Conservation (phyloP, 2,113 vertebrate species). For the Oostethus manadensis region DNA sequence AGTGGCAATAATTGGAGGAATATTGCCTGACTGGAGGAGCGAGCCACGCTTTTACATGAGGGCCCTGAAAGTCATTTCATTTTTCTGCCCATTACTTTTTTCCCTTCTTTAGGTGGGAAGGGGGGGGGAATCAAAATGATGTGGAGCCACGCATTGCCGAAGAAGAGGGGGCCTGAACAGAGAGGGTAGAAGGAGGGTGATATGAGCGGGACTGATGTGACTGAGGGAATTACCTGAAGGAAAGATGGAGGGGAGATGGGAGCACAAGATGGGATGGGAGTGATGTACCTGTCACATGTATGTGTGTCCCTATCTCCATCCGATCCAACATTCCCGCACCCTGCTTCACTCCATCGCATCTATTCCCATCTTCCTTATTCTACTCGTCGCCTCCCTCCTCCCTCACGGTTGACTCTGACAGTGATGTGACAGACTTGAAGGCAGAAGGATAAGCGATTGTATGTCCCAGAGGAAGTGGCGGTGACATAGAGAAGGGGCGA, state of each 20-base stretch:
- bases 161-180: constrained; percentile 14
- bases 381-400: constrained; percentile 5
- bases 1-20: constrained; percentile 68
- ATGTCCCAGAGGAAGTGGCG: constrained; percentile 62
- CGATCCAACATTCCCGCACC: constrained; percentile 28
- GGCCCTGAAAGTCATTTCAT: constrained; percentile 67
- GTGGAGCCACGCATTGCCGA: constrained; percentile 54
- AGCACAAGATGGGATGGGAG: constrained; percentile 29
- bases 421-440: constrained; percentile 73
- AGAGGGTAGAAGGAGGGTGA: constrained; percentile 28
- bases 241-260: constrained; percentile 27
- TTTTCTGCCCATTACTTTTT: constrained; percentile 72
- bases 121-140: constrained; percentile 52
- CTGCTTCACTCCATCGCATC: constrained; percentile 30
- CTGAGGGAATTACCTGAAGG: constrained; percentile 61
- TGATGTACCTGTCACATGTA: constrained; percentile 44
- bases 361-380: constrained; percentile 33
- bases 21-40: constrained; percentile 64
- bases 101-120: constrained; percentile 1
- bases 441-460: constrained; percentile 67
- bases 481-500: constrained; percentile 52
- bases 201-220: constrained; percentile 62
- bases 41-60: constrained; percentile 60
- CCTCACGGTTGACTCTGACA: constrained; percentile 57
- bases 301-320: constrained; percentile 22